Conservation (phyloP, 2,888 invertebrate genomes). For the Tipula vernalis region DNA sequence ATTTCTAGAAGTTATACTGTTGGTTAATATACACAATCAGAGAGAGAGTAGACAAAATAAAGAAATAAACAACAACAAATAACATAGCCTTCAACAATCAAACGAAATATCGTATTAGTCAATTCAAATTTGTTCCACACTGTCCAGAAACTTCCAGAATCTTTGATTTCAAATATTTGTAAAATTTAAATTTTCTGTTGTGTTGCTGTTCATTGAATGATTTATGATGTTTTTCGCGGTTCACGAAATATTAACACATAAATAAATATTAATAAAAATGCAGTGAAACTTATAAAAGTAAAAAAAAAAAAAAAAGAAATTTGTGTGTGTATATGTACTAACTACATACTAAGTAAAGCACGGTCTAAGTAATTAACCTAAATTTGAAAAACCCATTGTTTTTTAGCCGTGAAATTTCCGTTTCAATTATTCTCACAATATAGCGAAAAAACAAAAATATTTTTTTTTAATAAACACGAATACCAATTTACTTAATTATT, state of each 20-base stretch:
- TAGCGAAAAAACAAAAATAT: no score
- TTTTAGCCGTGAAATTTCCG: neutral
- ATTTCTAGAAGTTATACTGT: neutral
- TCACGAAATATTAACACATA: neutral
- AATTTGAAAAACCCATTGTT: neutral
- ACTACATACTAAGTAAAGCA: neutral
- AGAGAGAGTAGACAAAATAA: no score
- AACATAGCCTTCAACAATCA: no score
- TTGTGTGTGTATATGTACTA: neutral
- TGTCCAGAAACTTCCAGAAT: no score
- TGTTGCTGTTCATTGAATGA: neutral
- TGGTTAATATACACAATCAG: neutral
- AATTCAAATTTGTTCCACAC: no score
- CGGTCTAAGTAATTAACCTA: neutral
- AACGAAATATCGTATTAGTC: no score
- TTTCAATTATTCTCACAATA: no score
- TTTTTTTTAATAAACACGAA: no score
- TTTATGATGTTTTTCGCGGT: neutral
- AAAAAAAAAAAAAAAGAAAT: no score
- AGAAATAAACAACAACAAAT: no score
- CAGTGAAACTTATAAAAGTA: no score
- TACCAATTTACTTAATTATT: no score
- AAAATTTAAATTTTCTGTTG: neutral
- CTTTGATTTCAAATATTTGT: neutral
- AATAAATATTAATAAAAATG: neutral